Evolutionary conservation across 2,888 invertebrate genomes (phyloP), one percentile per base, ranked within the genome.

Genomic region (Chrysolina americana): DNA sequence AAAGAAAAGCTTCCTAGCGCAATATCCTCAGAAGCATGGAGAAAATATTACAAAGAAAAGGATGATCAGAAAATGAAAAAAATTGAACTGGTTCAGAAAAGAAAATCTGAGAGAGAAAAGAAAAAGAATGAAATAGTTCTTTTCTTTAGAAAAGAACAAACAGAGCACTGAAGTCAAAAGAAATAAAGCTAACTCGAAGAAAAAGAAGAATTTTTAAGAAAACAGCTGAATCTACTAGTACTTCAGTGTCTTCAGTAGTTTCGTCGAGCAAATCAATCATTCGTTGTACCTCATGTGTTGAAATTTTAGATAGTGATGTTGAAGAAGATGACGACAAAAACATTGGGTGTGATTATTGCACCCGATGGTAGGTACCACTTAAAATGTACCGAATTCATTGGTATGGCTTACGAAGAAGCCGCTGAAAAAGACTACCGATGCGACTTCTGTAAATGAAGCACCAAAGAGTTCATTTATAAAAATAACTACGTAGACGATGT

Each of bases 351-450:
- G 70, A 74, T 66, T 70, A 70, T 48, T 70, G 74, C 13, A 41
- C 70, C 0, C 56, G 74, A 41, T 74, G 70, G 74, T n/a, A n/a
- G n/a, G n/a, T 74, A 65, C 21, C 70, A 74, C 65, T 8, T 74
- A n/a, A 53, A 62, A 65, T 74, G 65, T 50, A 74, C 66, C 2
- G 74, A 74, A 28, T 74, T 74, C 59, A 15, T 70, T 65, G 74
- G 74, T 15, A 62, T 65, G 28, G 41, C 74, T 65, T 70, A 74
- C 28, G 74, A 65, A 41, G 74, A 70, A 19, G 65, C 59, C 6
- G 70, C 74, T n/a, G 36, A 65, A 65, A 74, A 70, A 19, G 62
- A 74, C 4, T 66, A 71, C 21, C 17, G 23, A 71, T 71, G 71
- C 21, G 71, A 71, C 15, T 66, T 66, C 17, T 66, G 66, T 66